Percentiles rank a stretch among this genome's conserved stretches.
phyloP scores from a whole-genome alignment of 2,888 invertebrate species.

The Hydraecia micacea region DNA sequence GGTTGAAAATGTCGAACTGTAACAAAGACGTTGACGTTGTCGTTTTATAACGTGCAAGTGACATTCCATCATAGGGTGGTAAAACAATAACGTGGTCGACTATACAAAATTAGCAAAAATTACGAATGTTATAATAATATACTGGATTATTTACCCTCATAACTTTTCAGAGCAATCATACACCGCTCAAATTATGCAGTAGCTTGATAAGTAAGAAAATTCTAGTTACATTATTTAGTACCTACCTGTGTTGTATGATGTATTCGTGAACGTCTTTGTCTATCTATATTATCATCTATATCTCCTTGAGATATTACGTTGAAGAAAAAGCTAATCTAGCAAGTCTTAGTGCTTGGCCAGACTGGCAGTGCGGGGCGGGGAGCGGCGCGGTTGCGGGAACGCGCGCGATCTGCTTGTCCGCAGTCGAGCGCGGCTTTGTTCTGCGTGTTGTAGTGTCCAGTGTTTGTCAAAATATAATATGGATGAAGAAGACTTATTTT shows the following conservation, averaged over 20 bases:
- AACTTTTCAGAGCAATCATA: neutral
- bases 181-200: neutral
- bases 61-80: neutral
- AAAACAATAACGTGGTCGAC: neutral
- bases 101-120: neutral
- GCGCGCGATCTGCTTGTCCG: no score
- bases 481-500: no score
- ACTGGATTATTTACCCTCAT: neutral
- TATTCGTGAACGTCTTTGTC: conserved; percentile 20
- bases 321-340: conserved; percentile 24
- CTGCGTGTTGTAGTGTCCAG: no score
- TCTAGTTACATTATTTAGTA: neutral
- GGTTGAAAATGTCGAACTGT: neutral
- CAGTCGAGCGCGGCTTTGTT: no score
- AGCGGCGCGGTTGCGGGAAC: no score
- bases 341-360: neutral
- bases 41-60: neutral
- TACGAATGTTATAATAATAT: neutral
- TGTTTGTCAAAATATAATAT: no score
- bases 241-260: conserved; percentile 9
- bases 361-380: no score
- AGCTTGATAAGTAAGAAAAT: conserved; percentile 1
- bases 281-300: conserved; percentile 22
- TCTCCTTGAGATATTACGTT: conserved; percentile 34
- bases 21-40: neutral